A percentile compares a stretch with the other conserved stretches of the same genome.
Evolutionary conservation across 2,888 invertebrate genomes (phyloP).

Genomic region (Smittia aterrima): DNA sequence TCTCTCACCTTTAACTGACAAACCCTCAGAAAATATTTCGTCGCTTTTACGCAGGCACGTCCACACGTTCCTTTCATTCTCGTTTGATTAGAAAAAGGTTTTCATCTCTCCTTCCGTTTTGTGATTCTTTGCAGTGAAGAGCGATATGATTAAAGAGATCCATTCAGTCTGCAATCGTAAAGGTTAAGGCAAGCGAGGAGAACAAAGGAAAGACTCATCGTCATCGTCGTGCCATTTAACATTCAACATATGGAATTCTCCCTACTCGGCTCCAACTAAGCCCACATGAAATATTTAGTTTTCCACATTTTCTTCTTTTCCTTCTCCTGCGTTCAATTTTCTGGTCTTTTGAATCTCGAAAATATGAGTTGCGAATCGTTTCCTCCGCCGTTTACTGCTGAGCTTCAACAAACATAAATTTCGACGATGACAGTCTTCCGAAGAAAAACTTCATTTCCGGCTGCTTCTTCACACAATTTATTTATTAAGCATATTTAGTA

Average conservation of each 20-base stretch:
- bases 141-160: neutral
- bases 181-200: neutral
- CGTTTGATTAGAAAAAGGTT: slow-evolving; percentile 4
- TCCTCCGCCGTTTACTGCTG: neutral
- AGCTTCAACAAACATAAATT: too few species aligned
- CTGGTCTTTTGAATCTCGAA: neutral
- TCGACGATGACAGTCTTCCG: too few species aligned
- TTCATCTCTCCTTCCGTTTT: neutral
- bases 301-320: neutral
- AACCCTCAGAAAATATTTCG: neutral
- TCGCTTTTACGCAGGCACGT: neutral
- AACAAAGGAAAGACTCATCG: neutral
- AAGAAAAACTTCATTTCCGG: too few species aligned
- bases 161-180: neutral
- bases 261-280: neutral
- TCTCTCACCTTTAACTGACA: neutral
- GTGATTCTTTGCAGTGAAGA: neutral
- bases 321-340: neutral
- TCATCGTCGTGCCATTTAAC: slow-evolving; percentile 24
- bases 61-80: neutral
- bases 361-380: neutral
- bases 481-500: too few species aligned
- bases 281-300: slow-evolving; percentile 8
- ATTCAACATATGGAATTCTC: neutral
- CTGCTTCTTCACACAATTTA: too few species aligned